Evolutionary conservation across 2,797 vertebrate species (phyloP), one percentile per base, ranked within the genome.

Genomic region (Macroramphosus scolopax): DNA sequence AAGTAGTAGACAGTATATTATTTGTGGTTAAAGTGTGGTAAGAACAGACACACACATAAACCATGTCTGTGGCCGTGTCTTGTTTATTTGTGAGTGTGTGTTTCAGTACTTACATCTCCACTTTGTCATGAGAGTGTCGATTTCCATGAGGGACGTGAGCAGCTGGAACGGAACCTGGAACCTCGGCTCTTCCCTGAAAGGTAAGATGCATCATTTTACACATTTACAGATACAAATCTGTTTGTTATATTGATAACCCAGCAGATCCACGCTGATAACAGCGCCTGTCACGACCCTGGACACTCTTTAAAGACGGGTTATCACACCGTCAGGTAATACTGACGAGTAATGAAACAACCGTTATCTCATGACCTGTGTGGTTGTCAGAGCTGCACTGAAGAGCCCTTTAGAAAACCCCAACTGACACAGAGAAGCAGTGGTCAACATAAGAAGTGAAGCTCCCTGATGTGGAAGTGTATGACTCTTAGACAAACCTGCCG

Each of bases 81-180:
- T n/a, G n/a, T n/a, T n/a, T n/a, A n/a, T n/a, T n/a, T n/a, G n/a
- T n/a, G n/a, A n/a, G n/a, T n/a, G n/a, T n/a, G n/a, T n/a, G n/a
- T n/a, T n/a, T n/a, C n/a, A n/a, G n/a, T 38, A 81, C 96, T 91
- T 83, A 98, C 97, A 97, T 92, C 97, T 93, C 96, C 96, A 99
- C 77, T 97, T 99, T 38, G 96, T 97, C 93, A 98, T 95, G 46
- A 97, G 92, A 1, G 87, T 91, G 69, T 99, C 96, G 0, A 96
- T 90, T 38, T 98, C 95, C 95, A 97, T 99, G 14, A 99, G 92
- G 34, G 80, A 95, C 4, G 90, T 96, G 50, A 99, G 89, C 63
- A 99, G 85, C 83, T 99, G 96, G 82, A 99, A 98, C 1, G 96
- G 96, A 44, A 98, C 93, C 81, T 99, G 97, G 81, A 99, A 98